A percentile compares a stretch with the other conserved stretches of the same genome.
Evolutionary conservation across 2,888 invertebrate species (phyloP).

Genomic region (Odontomyia ornata): DNA sequence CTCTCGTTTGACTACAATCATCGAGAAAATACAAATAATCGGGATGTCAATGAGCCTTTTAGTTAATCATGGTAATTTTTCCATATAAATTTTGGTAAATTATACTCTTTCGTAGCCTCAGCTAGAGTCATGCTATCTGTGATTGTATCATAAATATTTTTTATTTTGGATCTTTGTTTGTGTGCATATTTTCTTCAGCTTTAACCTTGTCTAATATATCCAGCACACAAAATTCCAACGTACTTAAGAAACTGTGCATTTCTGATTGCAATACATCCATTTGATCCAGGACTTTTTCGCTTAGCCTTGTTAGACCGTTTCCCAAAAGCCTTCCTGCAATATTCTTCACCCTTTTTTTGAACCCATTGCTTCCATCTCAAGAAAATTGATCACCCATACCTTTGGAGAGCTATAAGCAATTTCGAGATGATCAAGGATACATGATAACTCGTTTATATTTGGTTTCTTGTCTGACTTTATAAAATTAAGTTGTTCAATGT

Average conservation of each 20-base stretch:
- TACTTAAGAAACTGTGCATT: conserved; percentile 40
- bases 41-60: too few species aligned
- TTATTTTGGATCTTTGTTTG: conserved; percentile 35
- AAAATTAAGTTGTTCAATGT: conserved; percentile 45
- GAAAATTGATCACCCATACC: conserved; percentile 47
- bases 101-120: conserved; percentile 47
- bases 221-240: conserved; percentile 42
- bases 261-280: conserved; percentile 36
- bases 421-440: too few species aligned
- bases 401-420: too few species aligned
- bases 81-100: conserved; percentile 49
- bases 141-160: too few species aligned
- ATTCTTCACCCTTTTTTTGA: conserved; percentile 27
- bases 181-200: conserved; percentile 36
- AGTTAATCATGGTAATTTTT: conserved; percentile 45
- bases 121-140: too few species aligned
- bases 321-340: conserved; percentile 49
- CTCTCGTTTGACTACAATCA: too few species aligned
- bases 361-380: conserved; percentile 47
- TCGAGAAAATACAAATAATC: too few species aligned
- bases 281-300: conserved; percentile 48
- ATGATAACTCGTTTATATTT: too few species aligned
- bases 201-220: conserved; percentile 37
- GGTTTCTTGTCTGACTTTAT: conserved; percentile 44
- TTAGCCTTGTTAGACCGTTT: conserved; percentile 47